Percentiles rank a stretch among this genome's conserved stretches.
These are phyloP conservation scores for Diadophis punctatus DNA, from an alignment of 2,113 vertebrate genomes.

Conservation along the genomic window DNA sequence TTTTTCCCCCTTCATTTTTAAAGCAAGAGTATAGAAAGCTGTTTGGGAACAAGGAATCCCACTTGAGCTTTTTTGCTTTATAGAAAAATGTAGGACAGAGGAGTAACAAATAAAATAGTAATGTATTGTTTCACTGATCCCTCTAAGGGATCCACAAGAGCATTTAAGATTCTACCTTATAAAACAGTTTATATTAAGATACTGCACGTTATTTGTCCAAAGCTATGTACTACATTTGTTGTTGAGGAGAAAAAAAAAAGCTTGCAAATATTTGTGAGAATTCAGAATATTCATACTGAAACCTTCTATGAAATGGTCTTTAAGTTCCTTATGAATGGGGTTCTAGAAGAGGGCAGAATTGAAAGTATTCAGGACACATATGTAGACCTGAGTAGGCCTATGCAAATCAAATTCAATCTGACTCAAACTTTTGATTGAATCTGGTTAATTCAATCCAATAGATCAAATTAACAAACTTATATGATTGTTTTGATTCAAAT, in stretches of 20 bases:
- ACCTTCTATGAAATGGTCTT: not conserved
- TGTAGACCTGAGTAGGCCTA: not conserved
- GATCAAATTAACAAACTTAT: not conserved
- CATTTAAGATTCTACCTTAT: not conserved
- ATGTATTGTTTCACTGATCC: not conserved
- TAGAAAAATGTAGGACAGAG: not conserved
- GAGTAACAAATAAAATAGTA: not conserved
- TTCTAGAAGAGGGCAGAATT: not conserved
- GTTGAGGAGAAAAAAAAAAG: not conserved
- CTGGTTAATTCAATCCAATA: not conserved
- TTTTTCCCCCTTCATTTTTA: not conserved
- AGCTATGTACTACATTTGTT: not conserved
- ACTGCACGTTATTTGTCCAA: not conserved
- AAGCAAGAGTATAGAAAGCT: not conserved
- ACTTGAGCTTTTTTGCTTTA: not conserved
- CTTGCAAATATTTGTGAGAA: not conserved
- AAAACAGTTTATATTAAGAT: not conserved
- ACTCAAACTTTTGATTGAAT: not conserved
- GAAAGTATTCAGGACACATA: not conserved
- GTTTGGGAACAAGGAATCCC: not conserved
- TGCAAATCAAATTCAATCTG: not conserved
- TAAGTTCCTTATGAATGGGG: not conserved
- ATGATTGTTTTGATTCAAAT: not conserved
- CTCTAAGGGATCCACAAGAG: not conserved
- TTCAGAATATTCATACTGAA: no score